phyloP scores from a whole-genome alignment of 2,888 invertebrate genomes.

The Lepeophtheirus nordmannii region DNA sequence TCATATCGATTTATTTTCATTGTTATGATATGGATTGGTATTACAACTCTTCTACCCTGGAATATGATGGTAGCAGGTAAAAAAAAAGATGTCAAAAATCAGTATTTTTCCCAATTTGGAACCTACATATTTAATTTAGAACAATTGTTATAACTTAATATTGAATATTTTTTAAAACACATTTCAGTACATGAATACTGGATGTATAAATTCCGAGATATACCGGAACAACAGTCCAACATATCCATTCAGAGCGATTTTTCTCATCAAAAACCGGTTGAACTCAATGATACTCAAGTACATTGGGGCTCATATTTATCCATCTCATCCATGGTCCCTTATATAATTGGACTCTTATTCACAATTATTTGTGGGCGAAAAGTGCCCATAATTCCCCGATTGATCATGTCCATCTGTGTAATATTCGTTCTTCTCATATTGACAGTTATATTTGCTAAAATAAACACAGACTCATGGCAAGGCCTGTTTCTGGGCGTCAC shows the following conservation, averaged over 20 bases:
- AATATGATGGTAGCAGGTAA: not conserved
- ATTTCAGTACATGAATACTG: conserved; percentile 53
- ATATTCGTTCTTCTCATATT: conserved; percentile 59
- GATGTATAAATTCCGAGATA: conserved; percentile 79
- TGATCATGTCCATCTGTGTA: conserved; percentile 54
- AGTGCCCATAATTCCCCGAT: conserved; percentile 35
- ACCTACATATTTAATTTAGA: too few species aligned
- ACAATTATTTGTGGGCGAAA: conserved; percentile 63
- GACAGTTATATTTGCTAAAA: conserved; percentile 60
- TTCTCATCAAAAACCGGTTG: not conserved
- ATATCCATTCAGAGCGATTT: conserved; percentile 22
- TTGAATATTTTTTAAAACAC: too few species aligned
- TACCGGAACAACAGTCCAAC: conserved; percentile 35
- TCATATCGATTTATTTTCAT: not conserved
- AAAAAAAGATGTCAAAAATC: not conserved
- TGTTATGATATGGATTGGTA: not conserved
- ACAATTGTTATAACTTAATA: too few species aligned
- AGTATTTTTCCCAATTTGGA: not conserved
- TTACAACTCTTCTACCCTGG: not conserved
- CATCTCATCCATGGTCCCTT: conserved; percentile 67
- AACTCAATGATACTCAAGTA: conserved; percentile 47
- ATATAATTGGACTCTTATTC: conserved; percentile 61
- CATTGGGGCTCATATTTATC: conserved; percentile 74
- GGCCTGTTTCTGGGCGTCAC: conserved; percentile 62
- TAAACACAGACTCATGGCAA: conserved; percentile 50